phyloP scores from a whole-genome alignment of 2,113 vertebrate species.

The Mirounga angustirostris region DNA sequence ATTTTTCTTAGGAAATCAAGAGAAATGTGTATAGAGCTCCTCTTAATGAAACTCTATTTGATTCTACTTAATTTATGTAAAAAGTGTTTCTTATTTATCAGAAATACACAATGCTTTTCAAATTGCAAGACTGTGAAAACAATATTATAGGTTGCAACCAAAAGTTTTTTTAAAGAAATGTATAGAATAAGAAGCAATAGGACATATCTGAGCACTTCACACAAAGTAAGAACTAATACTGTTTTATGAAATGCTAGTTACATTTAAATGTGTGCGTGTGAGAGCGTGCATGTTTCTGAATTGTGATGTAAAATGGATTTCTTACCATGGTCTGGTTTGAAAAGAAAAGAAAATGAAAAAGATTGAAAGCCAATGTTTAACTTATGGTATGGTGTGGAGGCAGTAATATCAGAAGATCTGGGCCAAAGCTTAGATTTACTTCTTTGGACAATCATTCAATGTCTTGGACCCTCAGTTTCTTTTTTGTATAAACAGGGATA shows the following conservation, averaged over 20 bases:
- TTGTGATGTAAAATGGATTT: conserved; percentile 23
- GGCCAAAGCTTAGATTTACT: not conserved
- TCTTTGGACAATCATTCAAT: not conserved
- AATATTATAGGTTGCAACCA: not conserved
- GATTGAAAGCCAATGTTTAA: not conserved
- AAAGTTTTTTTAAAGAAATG: not conserved
- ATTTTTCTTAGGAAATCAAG: conserved; percentile 38
- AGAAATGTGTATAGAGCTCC: conserved; percentile 13
- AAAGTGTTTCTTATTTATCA: not conserved
- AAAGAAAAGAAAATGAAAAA: not conserved
- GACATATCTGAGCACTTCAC: not conserved
- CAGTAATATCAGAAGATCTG: not conserved
- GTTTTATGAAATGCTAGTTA: conserved; percentile 34
- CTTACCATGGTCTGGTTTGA: not conserved
- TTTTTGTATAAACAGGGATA: not conserved
- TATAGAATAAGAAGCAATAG: conserved; percentile 28
- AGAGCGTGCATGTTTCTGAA: not conserved
- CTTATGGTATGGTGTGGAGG: not conserved
- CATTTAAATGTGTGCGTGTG: not conserved
- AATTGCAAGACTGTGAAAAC: not conserved
- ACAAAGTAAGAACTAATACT: not conserved
- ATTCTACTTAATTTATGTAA: conserved; percentile 42
- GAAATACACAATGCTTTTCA: not conserved
- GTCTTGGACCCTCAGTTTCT: not conserved
- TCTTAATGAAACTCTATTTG: conserved; percentile 33